phyloP scores from a whole-genome alignment of 2,113 vertebrate genomes.

The Corythornis cristatus region DNA sequence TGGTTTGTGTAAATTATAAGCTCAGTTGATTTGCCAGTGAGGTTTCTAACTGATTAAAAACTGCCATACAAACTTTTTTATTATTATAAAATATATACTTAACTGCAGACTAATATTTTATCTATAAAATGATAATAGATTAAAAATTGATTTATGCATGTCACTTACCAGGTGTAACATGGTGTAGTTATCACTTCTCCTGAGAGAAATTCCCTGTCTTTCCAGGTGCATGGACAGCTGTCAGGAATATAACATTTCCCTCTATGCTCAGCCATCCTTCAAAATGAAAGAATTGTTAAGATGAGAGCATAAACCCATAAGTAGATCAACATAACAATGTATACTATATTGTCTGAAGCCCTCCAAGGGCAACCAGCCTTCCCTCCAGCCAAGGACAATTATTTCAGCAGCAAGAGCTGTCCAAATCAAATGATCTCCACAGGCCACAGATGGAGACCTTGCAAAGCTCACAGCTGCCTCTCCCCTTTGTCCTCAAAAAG shows the following conservation, averaged over 20 bases:
- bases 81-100: neutral
- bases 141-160: neutral
- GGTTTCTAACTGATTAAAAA: neutral
- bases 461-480: neutral
- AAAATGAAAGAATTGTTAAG: slow-evolving; percentile 20
- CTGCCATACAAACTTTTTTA: neutral
- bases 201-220: slow-evolving; percentile 93
- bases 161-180: slow-evolving; percentile 91
- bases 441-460: neutral
- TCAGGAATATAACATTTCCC: slow-evolving; percentile 94
- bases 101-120: neutral
- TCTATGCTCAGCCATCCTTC: slow-evolving; percentile 91
- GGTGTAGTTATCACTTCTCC: slow-evolving; percentile 92
- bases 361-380: neutral
- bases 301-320: neutral
- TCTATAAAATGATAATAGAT: neutral
- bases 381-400: neutral
- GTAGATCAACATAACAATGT: neutral
- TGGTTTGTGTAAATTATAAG: neutral
- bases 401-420: neutral
- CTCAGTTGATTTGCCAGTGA: neutral
- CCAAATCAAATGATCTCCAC: accelerated
- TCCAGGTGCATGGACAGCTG: slow-evolving; percentile 95
- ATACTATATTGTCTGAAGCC: neutral
- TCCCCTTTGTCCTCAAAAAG: neutral